A percentile compares a stretch with the other conserved stretches of the same genome.
These are phyloP conservation scores for Toxonevra muliebris DNA, from an alignment of 2,888 invertebrate species.

Conservation along the genomic window DNA sequence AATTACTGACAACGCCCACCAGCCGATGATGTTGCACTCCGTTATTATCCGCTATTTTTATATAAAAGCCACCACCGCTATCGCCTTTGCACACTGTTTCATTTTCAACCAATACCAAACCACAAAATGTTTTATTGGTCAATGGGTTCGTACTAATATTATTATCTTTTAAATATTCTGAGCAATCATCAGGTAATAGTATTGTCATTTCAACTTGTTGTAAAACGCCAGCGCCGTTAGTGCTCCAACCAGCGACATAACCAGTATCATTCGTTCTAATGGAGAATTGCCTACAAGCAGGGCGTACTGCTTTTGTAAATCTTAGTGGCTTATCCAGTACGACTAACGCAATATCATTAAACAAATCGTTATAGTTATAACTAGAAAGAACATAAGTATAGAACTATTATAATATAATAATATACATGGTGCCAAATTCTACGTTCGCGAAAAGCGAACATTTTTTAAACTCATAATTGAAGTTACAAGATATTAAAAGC, in stretches of 20 bases:
- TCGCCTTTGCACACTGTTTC: conserved; percentile 48
- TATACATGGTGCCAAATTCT: too few relatives aligned
- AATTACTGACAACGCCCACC: conserved; percentile 51
- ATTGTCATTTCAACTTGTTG: conserved; percentile 26
- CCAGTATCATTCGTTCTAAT: too few relatives aligned
- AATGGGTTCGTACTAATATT: conserved; percentile 34
- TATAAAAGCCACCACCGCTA: conserved; percentile 53
- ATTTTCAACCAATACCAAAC: conserved; percentile 18
- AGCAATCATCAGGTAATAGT: conserved; percentile 12
- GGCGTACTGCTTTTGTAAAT: too few relatives aligned
- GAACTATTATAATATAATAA: too few relatives aligned
- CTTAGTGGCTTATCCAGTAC: too few relatives aligned
- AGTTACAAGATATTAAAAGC: too few relatives aligned
- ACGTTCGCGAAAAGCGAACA: too few relatives aligned
- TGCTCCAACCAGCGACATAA: conserved; percentile 1
- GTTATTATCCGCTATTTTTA: conserved; percentile 21
- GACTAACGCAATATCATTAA: too few relatives aligned
- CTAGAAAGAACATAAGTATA: too few relatives aligned
- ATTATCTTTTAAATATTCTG: background rate
- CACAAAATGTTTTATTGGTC: conserved; percentile 57
- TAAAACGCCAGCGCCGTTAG: conserved; percentile 10
- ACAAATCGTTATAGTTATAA: too few relatives aligned
- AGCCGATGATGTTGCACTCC: conserved; percentile 38
- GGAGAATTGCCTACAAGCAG: too few relatives aligned
- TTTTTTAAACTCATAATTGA: too few relatives aligned